Evolutionary conservation across 64 coral and sea anemone species (phyloP).

Genomic region (Dendrophyllia cribrosa): DNA sequence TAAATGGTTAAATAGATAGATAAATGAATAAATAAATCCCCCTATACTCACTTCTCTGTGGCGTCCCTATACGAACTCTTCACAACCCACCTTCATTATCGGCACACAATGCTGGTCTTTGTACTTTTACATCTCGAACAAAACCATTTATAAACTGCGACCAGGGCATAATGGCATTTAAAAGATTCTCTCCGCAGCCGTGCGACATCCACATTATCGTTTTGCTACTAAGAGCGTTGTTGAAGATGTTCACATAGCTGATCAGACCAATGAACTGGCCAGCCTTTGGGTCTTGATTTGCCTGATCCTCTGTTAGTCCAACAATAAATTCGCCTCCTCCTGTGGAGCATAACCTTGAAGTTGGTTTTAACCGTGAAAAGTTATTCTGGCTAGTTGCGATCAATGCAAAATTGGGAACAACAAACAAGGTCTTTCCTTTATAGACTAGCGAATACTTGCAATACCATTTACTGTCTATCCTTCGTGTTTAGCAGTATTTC

Average conservation of each 20-base stretch:
- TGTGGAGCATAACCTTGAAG: background rate
- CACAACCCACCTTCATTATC: constrained; percentile 9
- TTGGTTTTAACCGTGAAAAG: background rate
- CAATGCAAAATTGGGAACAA: too few species aligned
- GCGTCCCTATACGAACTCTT: too few species aligned
- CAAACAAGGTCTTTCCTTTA: too few species aligned
- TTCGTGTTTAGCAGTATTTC: too few species aligned
- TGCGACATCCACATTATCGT: constrained; percentile 23
- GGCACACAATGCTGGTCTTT: constrained; percentile 7
- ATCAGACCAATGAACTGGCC: constrained; percentile 62
- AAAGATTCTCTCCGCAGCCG: background rate
- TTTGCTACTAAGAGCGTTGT: background rate
- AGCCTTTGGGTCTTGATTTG: background rate
- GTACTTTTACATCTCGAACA: background rate
- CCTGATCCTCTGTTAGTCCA: constrained; percentile 26
- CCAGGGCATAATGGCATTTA: constrained; percentile 4
- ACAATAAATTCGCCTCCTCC: constrained; percentile 62
- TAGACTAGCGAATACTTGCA: too few species aligned
- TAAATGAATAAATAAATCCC: too few species aligned
- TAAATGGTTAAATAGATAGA: too few species aligned
- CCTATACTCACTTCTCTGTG: too few species aligned
- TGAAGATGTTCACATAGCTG: constrained; percentile 35
- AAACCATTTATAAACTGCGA: constrained; percentile 26
- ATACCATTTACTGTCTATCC: too few species aligned
- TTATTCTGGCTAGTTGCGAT: too few species aligned